Evolutionary conservation across 2,113 vertebrate species (phyloP).

Genomic region (Chauna torquata): DNA sequence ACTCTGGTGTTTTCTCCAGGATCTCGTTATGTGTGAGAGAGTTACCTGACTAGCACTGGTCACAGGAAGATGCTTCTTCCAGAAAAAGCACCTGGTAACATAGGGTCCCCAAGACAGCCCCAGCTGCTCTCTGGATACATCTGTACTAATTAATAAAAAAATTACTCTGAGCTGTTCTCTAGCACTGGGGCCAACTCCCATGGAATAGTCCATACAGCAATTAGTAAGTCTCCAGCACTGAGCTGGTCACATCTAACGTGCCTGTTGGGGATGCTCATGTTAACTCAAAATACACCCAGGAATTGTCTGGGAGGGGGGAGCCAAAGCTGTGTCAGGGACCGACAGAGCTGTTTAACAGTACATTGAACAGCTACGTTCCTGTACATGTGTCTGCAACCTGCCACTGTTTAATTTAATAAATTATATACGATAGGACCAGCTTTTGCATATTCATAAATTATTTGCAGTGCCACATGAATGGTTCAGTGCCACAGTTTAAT

Average conservation of each 20-base stretch:
- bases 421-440: not conserved
- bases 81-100: not conserved
- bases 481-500: not conserved
- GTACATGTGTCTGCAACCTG: not conserved
- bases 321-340: not conserved
- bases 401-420: not conserved
- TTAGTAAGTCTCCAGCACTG: not conserved
- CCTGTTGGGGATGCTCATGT: not conserved
- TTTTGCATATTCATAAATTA: not conserved
- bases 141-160: not conserved
- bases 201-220: not conserved
- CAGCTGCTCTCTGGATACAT: not conserved
- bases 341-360: not conserved
- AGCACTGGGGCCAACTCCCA: not conserved
- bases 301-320: not conserved
- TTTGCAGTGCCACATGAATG: not conserved
- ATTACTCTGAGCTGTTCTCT: not conserved
- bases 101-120: not conserved
- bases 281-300: not conserved
- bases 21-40: not conserved
- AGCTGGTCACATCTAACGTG: not conserved
- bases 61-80: not conserved
- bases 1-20: not conserved
- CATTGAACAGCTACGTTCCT: not conserved
- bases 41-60: not conserved